These are phyloP conservation scores for Sinella curviseta DNA, from an alignment of 1,140 invertebrate species.

Conservation along the genomic window DNA sequence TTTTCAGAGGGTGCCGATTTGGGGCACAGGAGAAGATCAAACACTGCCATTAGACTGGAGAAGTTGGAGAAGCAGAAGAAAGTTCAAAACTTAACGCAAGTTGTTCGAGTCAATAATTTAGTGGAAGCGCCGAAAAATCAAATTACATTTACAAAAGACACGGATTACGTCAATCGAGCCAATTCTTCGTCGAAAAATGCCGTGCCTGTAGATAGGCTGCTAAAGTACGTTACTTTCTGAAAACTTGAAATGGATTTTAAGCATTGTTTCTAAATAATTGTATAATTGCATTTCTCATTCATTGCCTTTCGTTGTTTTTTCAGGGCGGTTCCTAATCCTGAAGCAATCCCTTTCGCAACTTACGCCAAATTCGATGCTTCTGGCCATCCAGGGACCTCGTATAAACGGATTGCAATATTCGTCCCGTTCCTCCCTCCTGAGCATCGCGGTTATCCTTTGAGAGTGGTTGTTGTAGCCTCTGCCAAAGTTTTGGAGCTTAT, in stretches of 20 bases:
- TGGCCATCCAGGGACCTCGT: slow-evolving; percentile 40
- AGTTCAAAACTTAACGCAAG: slow-evolving; percentile 59
- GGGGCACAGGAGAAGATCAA: slow-evolving; percentile 75
- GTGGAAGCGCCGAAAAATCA: slow-evolving; percentile 52
- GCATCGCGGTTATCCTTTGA: slow-evolving; percentile 78
- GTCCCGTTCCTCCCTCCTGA: slow-evolving; percentile 80
- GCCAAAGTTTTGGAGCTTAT: slow-evolving; percentile 91
- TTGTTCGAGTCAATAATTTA: slow-evolving; percentile 54
- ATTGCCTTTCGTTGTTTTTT: slow-evolving; percentile 2
- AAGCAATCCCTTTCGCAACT: slow-evolving; percentile 38
- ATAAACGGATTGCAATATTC: slow-evolving; percentile 64
- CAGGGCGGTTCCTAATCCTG: slow-evolving; percentile 45
- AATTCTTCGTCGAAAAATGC: slow-evolving; percentile 11
- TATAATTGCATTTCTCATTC: neutral
- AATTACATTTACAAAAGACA: slow-evolving; percentile 39
- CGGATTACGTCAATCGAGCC: slow-evolving; percentile 13
- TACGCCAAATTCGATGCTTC: slow-evolving; percentile 90
- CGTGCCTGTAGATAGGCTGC: slow-evolving; percentile 34
- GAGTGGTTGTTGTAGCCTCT: slow-evolving; percentile 73
- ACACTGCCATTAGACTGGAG: slow-evolving; percentile 85
- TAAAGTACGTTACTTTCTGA: slow-evolving; percentile 37
- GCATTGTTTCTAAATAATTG: neutral
- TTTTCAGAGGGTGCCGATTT: slow-evolving; percentile 69
- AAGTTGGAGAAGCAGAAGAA: slow-evolving; percentile 83
- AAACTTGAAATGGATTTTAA: too few relatives aligned